Base-by-base conservation (phyloP, 1,140 invertebrate species). In the Lordiphosa mommai region DNA sequence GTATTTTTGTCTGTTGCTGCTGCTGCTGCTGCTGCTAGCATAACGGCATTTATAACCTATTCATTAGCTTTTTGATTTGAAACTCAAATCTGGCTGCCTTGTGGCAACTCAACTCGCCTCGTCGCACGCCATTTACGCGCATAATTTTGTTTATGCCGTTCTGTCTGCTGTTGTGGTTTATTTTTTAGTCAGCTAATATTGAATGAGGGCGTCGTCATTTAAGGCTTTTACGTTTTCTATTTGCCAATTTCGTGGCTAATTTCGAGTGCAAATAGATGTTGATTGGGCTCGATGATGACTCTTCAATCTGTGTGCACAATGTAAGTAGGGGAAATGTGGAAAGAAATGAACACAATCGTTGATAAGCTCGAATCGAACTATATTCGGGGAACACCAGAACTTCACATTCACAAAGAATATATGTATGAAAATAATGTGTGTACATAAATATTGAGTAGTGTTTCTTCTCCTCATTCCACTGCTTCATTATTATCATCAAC, bases 11-110 rank as follows among this genome's bases (percentile, higher is more conserved):
- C 14, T 49, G 41, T 49, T 12, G 16, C 16, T 17, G 16, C 16
- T 23, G 20, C 16, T 17, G 16, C 16, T 23, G 20, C 20, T 52
- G 38, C 52, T 77, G 58, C n/a, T 38, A 33, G 32, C 55, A 43
- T 80, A 80, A 80, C 76, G 76, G 77, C 70, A 67, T 43, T 82
- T 82, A 58, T 82, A 82, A 82, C 76, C 71, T 76, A 74, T 76
- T 82, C 76, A 82, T 82, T 80, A 76, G 76, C 58, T 76, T 71
- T 63, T 82, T 71, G 61, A 71, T 82, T 82, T 80, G 61, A 74
- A 82, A 74, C 70, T 71, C 60, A 74, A 80, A 82, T 80, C 51
- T 69, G 53, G 37, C 47, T 65, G 20, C 46, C 47, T 56, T 32
- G 37, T 43, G 30, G 7, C 46, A 13, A 27, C 33, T 43, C 14